Percentiles rank a stretch among this genome's conserved stretches.
These are phyloP conservation scores for Napeogenes inachia DNA, from an alignment of 2,888 invertebrate species.

Conservation along the genomic window DNA sequence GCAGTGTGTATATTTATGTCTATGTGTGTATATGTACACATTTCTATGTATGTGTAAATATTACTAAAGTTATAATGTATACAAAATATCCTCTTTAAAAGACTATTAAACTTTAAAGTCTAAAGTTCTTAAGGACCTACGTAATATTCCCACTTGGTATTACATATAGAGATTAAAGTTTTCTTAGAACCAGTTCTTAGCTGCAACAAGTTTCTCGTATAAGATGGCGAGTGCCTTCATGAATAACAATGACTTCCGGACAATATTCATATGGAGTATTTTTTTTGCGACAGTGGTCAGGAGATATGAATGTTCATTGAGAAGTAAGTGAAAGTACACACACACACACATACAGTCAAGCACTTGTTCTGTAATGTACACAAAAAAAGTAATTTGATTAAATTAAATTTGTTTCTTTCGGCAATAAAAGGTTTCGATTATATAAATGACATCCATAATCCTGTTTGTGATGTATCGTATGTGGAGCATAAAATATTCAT, in stretches of 20 bases:
- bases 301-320: neutral
- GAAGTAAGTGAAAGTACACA: constrained; percentile 4
- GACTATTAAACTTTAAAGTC: constrained; percentile 1
- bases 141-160: constrained; percentile 3
- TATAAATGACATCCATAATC: constrained; percentile 6
- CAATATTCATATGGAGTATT: constrained; percentile 15
- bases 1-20: no score
- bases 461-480: constrained; percentile 16
- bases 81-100: neutral
- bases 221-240: constrained; percentile 23
- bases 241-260: constrained; percentile 26
- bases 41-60: no score
- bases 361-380: neutral
- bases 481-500: constrained; percentile 28
- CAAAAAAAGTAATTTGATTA: neutral
- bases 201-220: constrained; percentile 13
- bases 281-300: constrained; percentile 3
- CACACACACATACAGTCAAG: neutral
- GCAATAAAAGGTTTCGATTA: no score
- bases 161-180: constrained; percentile 9
- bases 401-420: no score
- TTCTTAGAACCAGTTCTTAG: constrained; percentile 19
- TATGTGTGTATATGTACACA: no score
- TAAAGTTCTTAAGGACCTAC: neutral
- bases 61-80: neutral